Percentiles rank a stretch among this genome's conserved stretches.
Evolutionary conservation across 1,140 invertebrate species (phyloP).

Genomic region (Zaprionus vittiger): DNA sequence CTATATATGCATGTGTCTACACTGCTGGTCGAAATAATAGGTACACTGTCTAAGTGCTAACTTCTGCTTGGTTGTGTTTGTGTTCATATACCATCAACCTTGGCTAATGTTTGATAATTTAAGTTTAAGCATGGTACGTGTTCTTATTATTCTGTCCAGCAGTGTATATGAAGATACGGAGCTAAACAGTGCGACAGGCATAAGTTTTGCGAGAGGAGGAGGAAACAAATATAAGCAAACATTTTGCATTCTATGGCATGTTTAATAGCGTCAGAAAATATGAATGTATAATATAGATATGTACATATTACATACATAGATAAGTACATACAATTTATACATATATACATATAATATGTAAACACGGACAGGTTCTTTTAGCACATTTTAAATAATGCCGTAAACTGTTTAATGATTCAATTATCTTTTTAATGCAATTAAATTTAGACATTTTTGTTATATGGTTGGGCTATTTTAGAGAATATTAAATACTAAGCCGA

Average conservation of each 20-base stretch:
- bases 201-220: not conserved
- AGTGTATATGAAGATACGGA: not conserved
- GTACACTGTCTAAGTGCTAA: not conserved
- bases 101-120: not conserved
- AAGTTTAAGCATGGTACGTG: not conserved
- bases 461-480: not conserved
- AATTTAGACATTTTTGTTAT: not conserved
- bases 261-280: not conserved
- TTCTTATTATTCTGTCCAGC: not conserved
- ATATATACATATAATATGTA: too few relatives aligned
- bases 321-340: too few relatives aligned
- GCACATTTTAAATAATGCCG: not conserved
- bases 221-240: conserved; percentile 2
- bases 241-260: conserved; percentile 7
- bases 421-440: not conserved
- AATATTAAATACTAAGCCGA: not conserved
- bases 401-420: not conserved
- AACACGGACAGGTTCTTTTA: not conserved
- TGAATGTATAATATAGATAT: not conserved
- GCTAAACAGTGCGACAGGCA: not conserved
- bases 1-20: not conserved
- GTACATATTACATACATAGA: too few relatives aligned
- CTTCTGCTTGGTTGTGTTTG: too few relatives aligned
- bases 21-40: not conserved
- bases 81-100: too few relatives aligned